Evolutionary conservation across 1,140 invertebrate species (phyloP).

Genomic region (Ericerus pela): DNA sequence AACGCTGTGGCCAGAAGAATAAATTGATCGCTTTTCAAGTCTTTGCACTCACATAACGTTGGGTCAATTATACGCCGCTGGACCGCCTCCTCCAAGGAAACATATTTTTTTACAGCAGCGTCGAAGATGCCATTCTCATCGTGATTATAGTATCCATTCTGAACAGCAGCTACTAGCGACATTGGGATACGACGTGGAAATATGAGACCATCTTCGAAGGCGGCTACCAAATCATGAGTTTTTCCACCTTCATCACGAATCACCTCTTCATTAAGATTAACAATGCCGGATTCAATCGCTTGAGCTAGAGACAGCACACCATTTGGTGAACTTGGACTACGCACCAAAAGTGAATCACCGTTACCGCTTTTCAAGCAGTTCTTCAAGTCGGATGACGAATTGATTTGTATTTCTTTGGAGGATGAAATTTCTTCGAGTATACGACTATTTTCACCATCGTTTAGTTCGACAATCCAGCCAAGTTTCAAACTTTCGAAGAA

Average conservation of each 20-base stretch:
- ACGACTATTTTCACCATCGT: constrained; percentile 22
- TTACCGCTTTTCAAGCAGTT: constrained; percentile 55
- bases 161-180: constrained; percentile 35
- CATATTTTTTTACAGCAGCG: constrained; percentile 46
- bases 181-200: constrained; percentile 50
- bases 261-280: constrained; percentile 55
- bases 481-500: constrained; percentile 70
- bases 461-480: constrained; percentile 43
- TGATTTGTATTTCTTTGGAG: constrained; percentile 47
- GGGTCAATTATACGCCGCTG: constrained; percentile 63
- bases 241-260: constrained; percentile 49
- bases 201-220: constrained; percentile 53
- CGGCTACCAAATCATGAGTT: constrained; percentile 50
- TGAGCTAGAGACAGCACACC: constrained; percentile 54
- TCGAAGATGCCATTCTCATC: constrained; percentile 49
- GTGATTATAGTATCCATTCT: background rate
- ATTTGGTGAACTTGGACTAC: constrained; percentile 50
- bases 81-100: constrained; percentile 58
- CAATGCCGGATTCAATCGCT: constrained; percentile 56
- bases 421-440: constrained; percentile 31
- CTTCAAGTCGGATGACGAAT: constrained; percentile 44
- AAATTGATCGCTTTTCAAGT: constrained; percentile 50
- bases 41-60: constrained; percentile 64
- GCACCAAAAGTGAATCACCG: constrained; percentile 50
- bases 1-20: constrained; percentile 52